phyloP scores from a whole-genome alignment of 1,140 invertebrate species.

The Helicoverpa zea region DNA sequence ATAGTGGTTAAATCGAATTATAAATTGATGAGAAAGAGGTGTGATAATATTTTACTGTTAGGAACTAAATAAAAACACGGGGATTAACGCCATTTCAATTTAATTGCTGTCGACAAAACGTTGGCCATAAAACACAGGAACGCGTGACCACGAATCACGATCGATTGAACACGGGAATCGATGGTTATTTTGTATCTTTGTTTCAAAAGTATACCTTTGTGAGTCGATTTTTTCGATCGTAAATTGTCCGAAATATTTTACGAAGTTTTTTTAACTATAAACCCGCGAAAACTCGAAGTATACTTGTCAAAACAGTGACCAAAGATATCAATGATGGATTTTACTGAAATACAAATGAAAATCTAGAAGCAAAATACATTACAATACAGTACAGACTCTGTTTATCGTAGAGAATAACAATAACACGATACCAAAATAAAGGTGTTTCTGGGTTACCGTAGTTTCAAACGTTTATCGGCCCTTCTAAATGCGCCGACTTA shows the following conservation, averaged over 20 bases:
- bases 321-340: no score
- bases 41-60: neutral
- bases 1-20: neutral
- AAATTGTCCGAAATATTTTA: no score
- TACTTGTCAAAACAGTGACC: no score
- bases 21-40: neutral
- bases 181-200: neutral
- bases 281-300: no score
- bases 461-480: constrained; percentile 9
- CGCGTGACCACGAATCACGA: neutral
- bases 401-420: neutral
- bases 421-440: neutral
- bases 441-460: constrained; percentile 16
- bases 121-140: neutral
- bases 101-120: constrained; percentile 14
- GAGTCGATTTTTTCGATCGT: no score
- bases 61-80: neutral
- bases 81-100: constrained; percentile 8
- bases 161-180: neutral
- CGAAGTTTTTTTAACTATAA: no score
- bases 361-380: neutral
- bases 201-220: no score
- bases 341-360: no score
- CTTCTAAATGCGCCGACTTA: constrained; percentile 1
- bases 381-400: neutral